Percentiles rank a stretch among this genome's conserved stretches.
Conservation (phyloP, 2,888 invertebrate genomes). For the Zhuqinia jingwanae region DNA sequence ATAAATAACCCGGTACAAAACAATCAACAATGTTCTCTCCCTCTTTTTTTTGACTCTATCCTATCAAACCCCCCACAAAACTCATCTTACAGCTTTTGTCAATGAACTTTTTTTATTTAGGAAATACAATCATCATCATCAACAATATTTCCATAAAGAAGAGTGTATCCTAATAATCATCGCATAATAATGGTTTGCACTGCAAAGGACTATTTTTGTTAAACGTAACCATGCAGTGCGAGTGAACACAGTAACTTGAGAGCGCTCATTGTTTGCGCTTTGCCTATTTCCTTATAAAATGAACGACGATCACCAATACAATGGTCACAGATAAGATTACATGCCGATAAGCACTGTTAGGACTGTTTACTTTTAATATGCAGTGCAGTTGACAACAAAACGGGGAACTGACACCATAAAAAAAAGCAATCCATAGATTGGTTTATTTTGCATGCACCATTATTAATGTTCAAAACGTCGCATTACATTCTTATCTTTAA, state of each 20-base stretch:
- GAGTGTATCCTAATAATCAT: no score
- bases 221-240: no score
- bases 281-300: conserved; percentile 7
- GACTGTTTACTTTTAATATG: neutral
- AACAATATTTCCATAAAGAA: no score
- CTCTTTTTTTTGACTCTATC: neutral
- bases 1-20: neutral
- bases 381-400: neutral
- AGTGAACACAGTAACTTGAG: no score
- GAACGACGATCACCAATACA: conserved; percentile 38
- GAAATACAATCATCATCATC: no score
- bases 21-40: neutral
- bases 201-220: no score
- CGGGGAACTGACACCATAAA: no score
- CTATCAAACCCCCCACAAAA: neutral
- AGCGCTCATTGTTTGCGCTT: neutral
- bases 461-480: neutral
- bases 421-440: neutral
- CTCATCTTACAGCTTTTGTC: neutral
- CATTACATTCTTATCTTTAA: conserved; percentile 10
- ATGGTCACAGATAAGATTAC: conserved; percentile 38
- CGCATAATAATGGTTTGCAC: no score
- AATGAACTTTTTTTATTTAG: conserved; percentile 10
- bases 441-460: neutral
- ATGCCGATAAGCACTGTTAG: neutral